phyloP scores from a whole-genome alignment of 2,113 vertebrate species.

The Microtus pennsylvanicus region DNA sequence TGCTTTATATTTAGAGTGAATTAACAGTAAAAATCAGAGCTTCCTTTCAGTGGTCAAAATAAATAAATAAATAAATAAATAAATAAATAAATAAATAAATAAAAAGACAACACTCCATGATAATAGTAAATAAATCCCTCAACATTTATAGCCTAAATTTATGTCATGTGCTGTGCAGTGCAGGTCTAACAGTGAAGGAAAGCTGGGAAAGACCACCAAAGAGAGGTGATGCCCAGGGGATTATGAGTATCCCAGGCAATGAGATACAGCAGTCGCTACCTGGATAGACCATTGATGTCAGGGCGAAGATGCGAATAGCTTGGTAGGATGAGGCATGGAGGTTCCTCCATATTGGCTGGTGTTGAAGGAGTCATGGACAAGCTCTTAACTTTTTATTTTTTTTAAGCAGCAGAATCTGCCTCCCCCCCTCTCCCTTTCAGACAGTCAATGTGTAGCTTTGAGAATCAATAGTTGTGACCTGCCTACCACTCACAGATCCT shows the following conservation, averaged over 20 bases:
- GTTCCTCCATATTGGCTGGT: neutral
- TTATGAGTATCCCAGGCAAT: accelerated
- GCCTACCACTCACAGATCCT: too few species aligned
- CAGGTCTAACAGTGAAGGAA: neutral
- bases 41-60: neutral
- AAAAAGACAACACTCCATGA: neutral
- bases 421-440: neutral
- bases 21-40: neutral
- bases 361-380: neutral
- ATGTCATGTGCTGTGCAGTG: neutral
- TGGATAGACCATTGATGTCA: accelerated
- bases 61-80: too few species aligned
- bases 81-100: neutral
- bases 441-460: neutral
- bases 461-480: neutral
- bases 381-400: neutral
- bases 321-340: neutral
- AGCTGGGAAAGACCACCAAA: neutral
- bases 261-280: accelerated
- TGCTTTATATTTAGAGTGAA: neutral
- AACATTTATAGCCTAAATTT: neutral
- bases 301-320: neutral
- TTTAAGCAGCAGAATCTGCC: neutral
- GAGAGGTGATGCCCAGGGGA: neutral
- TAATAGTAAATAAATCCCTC: neutral